These are phyloP conservation scores for Myotis findleyi DNA, from an alignment of 2,797 vertebrate species.

Conservation along the genomic window DNA sequence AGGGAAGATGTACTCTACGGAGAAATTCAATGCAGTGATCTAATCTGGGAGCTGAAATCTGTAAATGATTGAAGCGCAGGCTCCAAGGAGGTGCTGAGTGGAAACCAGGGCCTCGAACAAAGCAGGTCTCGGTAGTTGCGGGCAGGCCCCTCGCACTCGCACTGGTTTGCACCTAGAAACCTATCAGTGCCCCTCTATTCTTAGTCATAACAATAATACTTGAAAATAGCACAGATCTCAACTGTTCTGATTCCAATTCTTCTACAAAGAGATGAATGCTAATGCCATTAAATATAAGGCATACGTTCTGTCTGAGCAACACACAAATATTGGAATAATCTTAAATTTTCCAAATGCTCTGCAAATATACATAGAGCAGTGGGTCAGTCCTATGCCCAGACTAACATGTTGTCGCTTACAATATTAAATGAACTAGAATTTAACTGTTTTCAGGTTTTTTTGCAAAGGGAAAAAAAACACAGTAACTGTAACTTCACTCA, in stretches of 20 bases:
- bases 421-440: not conserved
- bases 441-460: slow-evolving; percentile 32
- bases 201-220: slow-evolving; percentile 30
- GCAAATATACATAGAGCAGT: not conserved
- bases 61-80: slow-evolving; percentile 73
- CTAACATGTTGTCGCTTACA: slow-evolving; percentile 4
- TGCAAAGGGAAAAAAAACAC: not conserved
- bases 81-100: slow-evolving; percentile 73
- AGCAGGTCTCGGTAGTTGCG: slow-evolving; percentile 71
- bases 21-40: slow-evolving; percentile 69
- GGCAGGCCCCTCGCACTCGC: not conserved
- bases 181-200: slow-evolving; percentile 48
- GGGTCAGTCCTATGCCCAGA: not conserved
- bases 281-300: not conserved
- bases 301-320: not conserved
- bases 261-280: not conserved
- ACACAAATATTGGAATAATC: not conserved
- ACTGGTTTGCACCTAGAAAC: slow-evolving; percentile 37
- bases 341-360: not conserved
- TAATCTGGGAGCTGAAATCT: slow-evolving; percentile 77
- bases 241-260: not conserved
- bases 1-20: slow-evolving; percentile 74
- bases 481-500: slow-evolving; percentile 33
- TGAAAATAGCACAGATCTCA: not conserved
- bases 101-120: slow-evolving; percentile 63